Evolutionary conservation across 2,113 vertebrate genomes (phyloP).

Genomic region (Eretmochelys imbricata): DNA sequence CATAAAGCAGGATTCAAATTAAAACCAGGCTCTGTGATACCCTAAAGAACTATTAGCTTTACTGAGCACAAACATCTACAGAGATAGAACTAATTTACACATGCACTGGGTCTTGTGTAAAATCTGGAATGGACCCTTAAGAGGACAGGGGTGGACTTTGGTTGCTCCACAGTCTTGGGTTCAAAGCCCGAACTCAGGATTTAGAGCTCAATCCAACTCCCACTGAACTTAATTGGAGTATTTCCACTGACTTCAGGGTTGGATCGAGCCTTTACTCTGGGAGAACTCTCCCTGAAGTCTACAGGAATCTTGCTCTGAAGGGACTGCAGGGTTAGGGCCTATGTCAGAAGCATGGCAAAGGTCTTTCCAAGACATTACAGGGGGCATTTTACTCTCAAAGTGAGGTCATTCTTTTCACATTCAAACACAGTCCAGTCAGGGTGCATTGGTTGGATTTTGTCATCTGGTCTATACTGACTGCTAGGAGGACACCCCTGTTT

Average conservation of each 20-base stretch:
- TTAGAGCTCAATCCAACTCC: not conserved
- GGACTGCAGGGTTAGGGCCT: not conserved
- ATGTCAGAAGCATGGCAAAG: not conserved
- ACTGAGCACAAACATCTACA: constrained; percentile 29
- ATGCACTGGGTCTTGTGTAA: not conserved
- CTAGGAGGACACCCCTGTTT: not conserved
- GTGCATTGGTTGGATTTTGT: not conserved
- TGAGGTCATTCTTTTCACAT: not conserved
- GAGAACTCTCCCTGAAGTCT: not conserved
- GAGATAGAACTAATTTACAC: not conserved
- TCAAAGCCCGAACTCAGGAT: not conserved
- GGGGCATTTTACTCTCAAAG: not conserved
- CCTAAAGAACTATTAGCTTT: constrained; percentile 7
- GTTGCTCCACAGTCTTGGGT: not conserved
- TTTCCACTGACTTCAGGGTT: not conserved
- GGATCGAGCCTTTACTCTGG: not conserved
- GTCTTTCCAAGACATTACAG: not conserved
- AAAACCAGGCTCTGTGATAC: not conserved
- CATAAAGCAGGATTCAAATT: not conserved
- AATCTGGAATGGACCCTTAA: not conserved
- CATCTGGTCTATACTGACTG: not conserved
- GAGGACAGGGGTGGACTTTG: not conserved
- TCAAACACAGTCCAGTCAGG: not conserved
- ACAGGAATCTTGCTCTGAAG: not conserved
- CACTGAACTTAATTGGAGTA: not conserved